phyloP scores from a whole-genome alignment of 2,888 invertebrate species.

The Rotaria sp. region DNA sequence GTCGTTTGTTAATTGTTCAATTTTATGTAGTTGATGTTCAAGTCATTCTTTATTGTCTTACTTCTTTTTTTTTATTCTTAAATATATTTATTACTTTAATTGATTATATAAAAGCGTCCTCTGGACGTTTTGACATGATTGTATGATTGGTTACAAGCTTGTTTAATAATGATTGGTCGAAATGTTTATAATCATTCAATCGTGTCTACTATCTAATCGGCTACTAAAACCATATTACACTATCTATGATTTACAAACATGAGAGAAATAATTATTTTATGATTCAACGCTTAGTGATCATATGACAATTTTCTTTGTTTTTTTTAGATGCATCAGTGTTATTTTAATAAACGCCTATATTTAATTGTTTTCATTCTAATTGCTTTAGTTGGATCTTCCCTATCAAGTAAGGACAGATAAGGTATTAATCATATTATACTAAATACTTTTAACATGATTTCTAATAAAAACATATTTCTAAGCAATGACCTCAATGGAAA shows the following conservation, averaged over 20 bases:
- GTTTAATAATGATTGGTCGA: neutral
- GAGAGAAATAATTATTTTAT: neutral
- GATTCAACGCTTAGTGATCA: neutral
- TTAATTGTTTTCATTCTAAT: neutral
- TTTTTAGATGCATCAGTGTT: neutral
- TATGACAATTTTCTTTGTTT: neutral
- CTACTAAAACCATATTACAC: neutral
- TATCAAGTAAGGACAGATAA: neutral
- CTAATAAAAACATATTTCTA: too few relatives aligned
- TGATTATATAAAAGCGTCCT: neutral
- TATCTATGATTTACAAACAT: neutral
- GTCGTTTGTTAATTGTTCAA: neutral
- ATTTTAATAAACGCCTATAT: neutral
- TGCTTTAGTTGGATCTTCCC: neutral
- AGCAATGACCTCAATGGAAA: too few relatives aligned
- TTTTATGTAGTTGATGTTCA: neutral
- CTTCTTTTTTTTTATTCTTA: neutral
- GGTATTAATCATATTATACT: neutral
- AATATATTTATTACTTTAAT: neutral
- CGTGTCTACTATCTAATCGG: neutral
- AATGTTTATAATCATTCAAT: neutral
- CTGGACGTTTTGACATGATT: neutral
- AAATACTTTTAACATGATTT: too few relatives aligned
- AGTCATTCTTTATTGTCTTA: neutral
- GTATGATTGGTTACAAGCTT: neutral